Base-by-base conservation (phyloP, 2,113 vertebrate species). In the Chionis minor region DNA sequence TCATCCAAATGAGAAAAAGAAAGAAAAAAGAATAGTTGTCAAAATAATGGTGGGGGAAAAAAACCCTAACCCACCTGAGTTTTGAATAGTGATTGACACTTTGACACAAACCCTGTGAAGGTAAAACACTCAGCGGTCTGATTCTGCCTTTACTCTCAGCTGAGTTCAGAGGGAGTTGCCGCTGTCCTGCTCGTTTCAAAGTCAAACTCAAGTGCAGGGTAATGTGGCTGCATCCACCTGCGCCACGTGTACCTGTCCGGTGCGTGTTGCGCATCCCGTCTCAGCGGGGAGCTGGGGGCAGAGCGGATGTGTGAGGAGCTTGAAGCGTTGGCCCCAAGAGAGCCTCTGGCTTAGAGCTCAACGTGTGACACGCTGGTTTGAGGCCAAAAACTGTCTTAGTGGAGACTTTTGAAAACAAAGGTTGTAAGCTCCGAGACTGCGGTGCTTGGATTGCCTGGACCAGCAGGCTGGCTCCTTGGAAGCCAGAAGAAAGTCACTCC, bases 171-270 rank as follows among this genome's bases (percentile, higher is more conserved):
- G 56, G 28, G 72, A 56, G 81, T 3, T 6, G 75, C 1, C 24
- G 18, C 73, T 1, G 0, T 38, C 51, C 47, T 69, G n/a, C 80
- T 75, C 47, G 73, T 63, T 47, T 15, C 62, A 11, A 10, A 65
- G 2, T 2, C 35, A 19, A 38, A 9, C 32, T 8, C 0, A 1
- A 15, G 49, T 2, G 18, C 52, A 11, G 86, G 32, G 42, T 8
- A 10, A 17, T 2, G 7, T 23, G 5, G 38, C 58, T 23, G 42
- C 21, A 2, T 14, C 72, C 14, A 0, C 6, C 42, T 2, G 2
- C 6, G 58, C 77, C 6, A 42, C 69, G 22, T 12, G 12, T 51
- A 51, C 49, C 49, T 24, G 49, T 12, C 49, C 49, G 49, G 10
- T 51, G 49, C 24, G 49, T 8, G 35, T 13, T 1, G 5, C 56